Evolutionary conservation across 1,140 invertebrate genomes (phyloP).

Genomic region (Helicoverpa armigera): DNA sequence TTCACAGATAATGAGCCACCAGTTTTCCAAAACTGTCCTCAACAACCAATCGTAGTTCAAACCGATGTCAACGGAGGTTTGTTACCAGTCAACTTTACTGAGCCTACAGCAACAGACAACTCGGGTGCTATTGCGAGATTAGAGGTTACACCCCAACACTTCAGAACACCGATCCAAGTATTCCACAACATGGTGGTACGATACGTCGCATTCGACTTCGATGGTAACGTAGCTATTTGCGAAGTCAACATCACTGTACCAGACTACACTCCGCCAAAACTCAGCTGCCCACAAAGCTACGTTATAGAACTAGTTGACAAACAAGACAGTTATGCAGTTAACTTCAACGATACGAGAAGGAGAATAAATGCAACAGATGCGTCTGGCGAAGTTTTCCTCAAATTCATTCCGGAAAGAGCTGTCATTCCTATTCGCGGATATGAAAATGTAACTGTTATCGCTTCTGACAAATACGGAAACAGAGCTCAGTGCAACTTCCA

Average conservation of each 20-base stretch:
- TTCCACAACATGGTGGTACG: slow-evolving; percentile 97
- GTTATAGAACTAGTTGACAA: slow-evolving; percentile 96
- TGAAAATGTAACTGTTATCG: slow-evolving; percentile 97
- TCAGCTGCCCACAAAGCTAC: slow-evolving; percentile 98
- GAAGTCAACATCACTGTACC: slow-evolving; percentile 98
- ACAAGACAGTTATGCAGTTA: slow-evolving; percentile 96
- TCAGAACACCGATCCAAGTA: slow-evolving; percentile 95
- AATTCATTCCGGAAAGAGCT: slow-evolving; percentile 94
- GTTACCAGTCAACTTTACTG: slow-evolving; percentile 96
- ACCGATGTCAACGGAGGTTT: slow-evolving; percentile 95
- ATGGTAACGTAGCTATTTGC: slow-evolving; percentile 98
- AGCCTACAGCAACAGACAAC: slow-evolving; percentile 97
- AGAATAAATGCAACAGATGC: slow-evolving; percentile 96
- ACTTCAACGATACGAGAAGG: slow-evolving; percentile 96
- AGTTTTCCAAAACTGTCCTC: slow-evolving; percentile 98
- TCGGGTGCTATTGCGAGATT: slow-evolving; percentile 97
- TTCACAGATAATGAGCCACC: slow-evolving; percentile 96
- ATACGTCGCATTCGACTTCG: slow-evolving; percentile 98
- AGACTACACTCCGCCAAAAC: slow-evolving; percentile 96
- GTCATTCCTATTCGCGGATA: slow-evolving; percentile 96
- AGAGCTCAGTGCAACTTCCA: slow-evolving; percentile 97
- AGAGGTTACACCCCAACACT: slow-evolving; percentile 96
- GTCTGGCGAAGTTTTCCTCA: slow-evolving; percentile 94
- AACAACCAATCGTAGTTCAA: slow-evolving; percentile 95
- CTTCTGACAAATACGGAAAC: slow-evolving; percentile 96